phyloP scores from a whole-genome alignment of 1,140 invertebrate genomes.

The Lutraria rhynchaena region DNA sequence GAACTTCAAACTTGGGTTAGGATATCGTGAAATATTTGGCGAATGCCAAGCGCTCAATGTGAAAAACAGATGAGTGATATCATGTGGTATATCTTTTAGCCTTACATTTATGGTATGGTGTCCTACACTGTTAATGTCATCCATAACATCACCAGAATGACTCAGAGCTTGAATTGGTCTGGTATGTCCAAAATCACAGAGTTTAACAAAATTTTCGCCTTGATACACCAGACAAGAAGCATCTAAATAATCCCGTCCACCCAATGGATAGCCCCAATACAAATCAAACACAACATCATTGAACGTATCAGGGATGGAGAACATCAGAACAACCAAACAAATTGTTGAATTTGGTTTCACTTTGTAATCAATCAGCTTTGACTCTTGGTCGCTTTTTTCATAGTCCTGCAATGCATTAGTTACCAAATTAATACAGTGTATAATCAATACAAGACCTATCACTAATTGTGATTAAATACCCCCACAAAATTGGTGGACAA shows the following conservation, averaged over 20 bases:
- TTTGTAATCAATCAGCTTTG: slow-evolving; percentile 54
- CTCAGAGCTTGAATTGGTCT: slow-evolving; percentile 3
- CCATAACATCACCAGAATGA: slow-evolving; percentile 71
- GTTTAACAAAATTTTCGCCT: slow-evolving; percentile 2
- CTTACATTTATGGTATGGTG: slow-evolving; percentile 68
- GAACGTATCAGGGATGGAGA: slow-evolving; percentile 65
- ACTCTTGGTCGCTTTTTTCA: slow-evolving; percentile 18
- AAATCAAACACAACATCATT: slow-evolving; percentile 71
- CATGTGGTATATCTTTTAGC: slow-evolving; percentile 61
- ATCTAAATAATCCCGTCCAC: slow-evolving; percentile 67
- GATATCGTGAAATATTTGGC: slow-evolving; percentile 65
- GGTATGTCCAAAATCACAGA: slow-evolving; percentile 43
- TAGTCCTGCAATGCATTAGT: slow-evolving; percentile 60
- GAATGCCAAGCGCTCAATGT: slow-evolving; percentile 69
- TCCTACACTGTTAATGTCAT: slow-evolving; percentile 56
- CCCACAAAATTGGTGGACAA: no score
- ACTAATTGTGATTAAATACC: no score
- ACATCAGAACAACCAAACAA: slow-evolving; percentile 65
- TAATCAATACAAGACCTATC: no score
- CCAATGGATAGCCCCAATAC: slow-evolving; percentile 69
- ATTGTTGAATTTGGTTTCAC: slow-evolving; percentile 66
- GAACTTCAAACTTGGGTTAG: slow-evolving; percentile 69
- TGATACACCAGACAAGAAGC: slow-evolving; percentile 67
- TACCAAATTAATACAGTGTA: no score
- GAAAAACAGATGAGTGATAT: slow-evolving; percentile 67